Conservation (phyloP, 2,113 vertebrate species). For the Serinus canaria region DNA sequence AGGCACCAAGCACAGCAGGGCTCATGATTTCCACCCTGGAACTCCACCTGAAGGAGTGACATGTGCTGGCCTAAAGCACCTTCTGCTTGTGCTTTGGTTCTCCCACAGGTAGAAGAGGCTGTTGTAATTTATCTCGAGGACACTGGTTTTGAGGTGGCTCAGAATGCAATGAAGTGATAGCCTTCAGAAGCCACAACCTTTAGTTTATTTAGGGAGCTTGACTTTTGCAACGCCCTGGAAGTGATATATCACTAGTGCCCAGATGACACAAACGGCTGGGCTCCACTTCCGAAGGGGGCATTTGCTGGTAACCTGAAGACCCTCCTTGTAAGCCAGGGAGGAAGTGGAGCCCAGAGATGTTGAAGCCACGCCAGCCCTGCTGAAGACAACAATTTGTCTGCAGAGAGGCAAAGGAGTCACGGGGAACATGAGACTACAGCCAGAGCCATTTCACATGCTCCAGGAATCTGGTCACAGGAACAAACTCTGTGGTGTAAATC, state of each 20-base stretch:
- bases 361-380: neutral
- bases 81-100: neutral
- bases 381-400: neutral
- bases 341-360: neutral
- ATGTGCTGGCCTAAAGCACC: neutral
- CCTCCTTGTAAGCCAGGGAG: neutral
- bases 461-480: constrained; percentile 23
- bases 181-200: neutral
- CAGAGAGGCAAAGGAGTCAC: neutral
- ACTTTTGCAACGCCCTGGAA: neutral
- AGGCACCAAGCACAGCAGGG: neutral
- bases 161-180: neutral
- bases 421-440: neutral
- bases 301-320: constrained; percentile 16
- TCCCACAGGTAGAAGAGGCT: neutral
- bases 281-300: neutral
- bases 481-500: constrained; percentile 1
- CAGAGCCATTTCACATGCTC: neutral
- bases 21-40: neutral
- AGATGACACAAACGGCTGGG: neutral
- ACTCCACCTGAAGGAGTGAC: neutral
- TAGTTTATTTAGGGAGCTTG: neutral
- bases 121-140: neutral
- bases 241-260: neutral
- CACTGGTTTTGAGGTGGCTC: neutral